Evolutionary conservation across 1,140 invertebrate genomes (phyloP).

Genomic region (Apis mellifera): DNA sequence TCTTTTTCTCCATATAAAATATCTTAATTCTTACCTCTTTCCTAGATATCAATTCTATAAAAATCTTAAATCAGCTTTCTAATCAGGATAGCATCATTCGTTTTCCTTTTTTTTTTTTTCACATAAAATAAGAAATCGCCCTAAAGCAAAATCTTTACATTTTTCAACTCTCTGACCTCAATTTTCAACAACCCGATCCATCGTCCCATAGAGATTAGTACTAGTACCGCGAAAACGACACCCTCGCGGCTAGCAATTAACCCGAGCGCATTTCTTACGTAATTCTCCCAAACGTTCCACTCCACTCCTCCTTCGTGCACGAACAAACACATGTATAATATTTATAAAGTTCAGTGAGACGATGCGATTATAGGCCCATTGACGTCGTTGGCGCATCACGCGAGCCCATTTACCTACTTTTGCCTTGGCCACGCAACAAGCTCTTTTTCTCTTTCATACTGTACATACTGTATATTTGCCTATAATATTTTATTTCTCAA

Average conservation of each 20-base stretch:
- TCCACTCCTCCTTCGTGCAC: background rate
- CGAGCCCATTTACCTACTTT: slow-evolving; percentile 66
- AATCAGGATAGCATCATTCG: no score
- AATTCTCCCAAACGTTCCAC: slow-evolving; percentile 43
- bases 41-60: no score
- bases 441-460: background rate
- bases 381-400: slow-evolving; percentile 57
- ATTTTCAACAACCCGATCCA: background rate
- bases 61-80: no score
- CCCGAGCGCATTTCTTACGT: slow-evolving; percentile 48
- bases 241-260: slow-evolving; percentile 47
- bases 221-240: slow-evolving; percentile 9
- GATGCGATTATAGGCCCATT: slow-evolving; percentile 61
- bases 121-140: background rate
- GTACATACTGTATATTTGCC: no score
- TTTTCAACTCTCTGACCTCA: background rate
- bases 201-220: background rate
- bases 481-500: no score
- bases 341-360: slow-evolving; percentile 59
- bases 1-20: no score
- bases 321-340: background rate
- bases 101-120: no score
- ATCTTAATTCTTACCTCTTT: no score
- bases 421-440: slow-evolving; percentile 34
- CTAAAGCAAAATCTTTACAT: background rate